Percentiles rank a stretch among this genome's conserved stretches.
Conservation (phyloP, 2,797 vertebrate species). For the Agapornis canus region DNA sequence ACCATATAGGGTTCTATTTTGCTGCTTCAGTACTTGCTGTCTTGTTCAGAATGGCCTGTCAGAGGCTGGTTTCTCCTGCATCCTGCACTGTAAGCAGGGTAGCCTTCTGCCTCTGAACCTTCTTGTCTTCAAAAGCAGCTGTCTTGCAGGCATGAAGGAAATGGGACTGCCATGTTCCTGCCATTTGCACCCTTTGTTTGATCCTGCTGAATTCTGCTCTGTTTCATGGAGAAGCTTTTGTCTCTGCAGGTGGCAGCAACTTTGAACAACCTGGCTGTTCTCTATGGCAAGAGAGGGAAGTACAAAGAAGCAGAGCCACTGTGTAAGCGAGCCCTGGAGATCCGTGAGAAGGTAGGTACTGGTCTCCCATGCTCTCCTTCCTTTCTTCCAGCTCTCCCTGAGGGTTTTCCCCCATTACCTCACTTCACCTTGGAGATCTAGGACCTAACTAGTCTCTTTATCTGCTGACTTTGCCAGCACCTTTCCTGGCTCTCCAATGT, state of each 20-base stretch:
- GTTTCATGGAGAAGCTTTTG: background rate
- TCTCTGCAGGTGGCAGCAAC: slow-evolving; percentile 91
- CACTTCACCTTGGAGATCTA: background rate
- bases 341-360: slow-evolving; percentile 96
- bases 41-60: background rate
- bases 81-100: accelerated
- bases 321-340: slow-evolving; percentile 96
- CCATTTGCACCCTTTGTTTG: background rate
- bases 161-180: background rate
- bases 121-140: background rate
- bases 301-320: slow-evolving; percentile 97
- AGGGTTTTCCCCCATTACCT: background rate
- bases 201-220: background rate
- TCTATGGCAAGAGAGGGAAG: slow-evolving; percentile 96
- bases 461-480: background rate
- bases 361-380: background rate
- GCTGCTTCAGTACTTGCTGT: background rate
- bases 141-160: background rate
- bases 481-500: background rate
- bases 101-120: background rate
- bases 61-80: background rate
- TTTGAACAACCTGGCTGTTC: slow-evolving; percentile 95
- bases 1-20: background rate
- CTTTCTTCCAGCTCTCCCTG: background rate
- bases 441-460: background rate